These are phyloP conservation scores for Microplitis manilae DNA, from an alignment of 2,888 invertebrate genomes.

Conservation along the genomic window DNA sequence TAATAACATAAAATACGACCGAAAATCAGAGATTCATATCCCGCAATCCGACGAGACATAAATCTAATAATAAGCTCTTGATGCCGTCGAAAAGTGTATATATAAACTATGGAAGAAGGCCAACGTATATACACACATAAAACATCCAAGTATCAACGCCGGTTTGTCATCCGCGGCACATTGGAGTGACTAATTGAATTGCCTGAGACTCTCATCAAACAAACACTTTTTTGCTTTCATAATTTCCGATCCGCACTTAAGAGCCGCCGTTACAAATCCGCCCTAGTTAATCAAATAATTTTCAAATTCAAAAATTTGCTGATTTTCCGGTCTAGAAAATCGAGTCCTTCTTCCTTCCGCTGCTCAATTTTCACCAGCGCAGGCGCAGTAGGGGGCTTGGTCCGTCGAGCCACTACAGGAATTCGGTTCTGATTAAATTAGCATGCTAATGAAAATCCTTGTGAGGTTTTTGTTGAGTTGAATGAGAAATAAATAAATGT, in stretches of 20 bases:
- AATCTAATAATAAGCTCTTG: not conserved
- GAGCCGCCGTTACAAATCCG: constrained; percentile 4
- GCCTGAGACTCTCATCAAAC: constrained; percentile 30
- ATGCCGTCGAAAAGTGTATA: not conserved
- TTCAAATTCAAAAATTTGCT: not conserved
- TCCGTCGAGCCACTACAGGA: constrained; percentile 51
- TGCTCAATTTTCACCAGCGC: not conserved
- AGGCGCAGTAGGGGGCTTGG: not conserved
- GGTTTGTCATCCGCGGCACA: constrained; percentile 12
- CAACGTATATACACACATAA: not conserved
- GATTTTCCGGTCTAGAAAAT: not conserved
- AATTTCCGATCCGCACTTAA: constrained; percentile 23
- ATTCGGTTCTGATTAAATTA: constrained; percentile 69
- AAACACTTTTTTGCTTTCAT: constrained; percentile 29
- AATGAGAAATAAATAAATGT: constrained; percentile 36
- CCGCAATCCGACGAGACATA: not conserved
- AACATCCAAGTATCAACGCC: not conserved
- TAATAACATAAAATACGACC: no score
- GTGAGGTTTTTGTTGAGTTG: constrained; percentile 57
- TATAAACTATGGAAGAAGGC: not conserved
- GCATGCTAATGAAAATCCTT: constrained; percentile 68
- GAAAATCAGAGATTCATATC: no score
- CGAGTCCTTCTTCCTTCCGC: not conserved
- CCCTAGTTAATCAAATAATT: not conserved
- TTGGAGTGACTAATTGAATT: constrained; percentile 41